phyloP scores from a whole-genome alignment of 2,797 vertebrate genomes.

The Paramormyrops hopkinsi region DNA sequence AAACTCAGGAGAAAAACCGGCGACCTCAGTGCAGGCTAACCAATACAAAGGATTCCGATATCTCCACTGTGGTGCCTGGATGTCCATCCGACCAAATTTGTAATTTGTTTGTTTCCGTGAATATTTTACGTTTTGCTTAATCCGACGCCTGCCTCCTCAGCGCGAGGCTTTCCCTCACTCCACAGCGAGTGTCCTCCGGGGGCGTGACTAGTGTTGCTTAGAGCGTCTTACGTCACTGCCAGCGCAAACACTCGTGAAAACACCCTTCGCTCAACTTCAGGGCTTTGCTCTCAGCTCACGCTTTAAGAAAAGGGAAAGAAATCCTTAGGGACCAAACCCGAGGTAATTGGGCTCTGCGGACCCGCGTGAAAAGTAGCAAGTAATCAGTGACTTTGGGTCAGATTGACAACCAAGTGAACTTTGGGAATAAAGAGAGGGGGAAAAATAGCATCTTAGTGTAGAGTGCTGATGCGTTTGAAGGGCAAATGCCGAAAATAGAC shows the following conservation, averaged over 20 bases:
- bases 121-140: constrained; percentile 16
- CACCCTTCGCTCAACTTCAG: neutral
- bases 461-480: neutral
- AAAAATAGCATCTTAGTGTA: neutral
- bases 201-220: constrained; percentile 45
- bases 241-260: neutral
- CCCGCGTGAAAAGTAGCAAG: neutral
- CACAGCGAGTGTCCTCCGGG: constrained; percentile 37
- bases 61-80: constrained; percentile 1
- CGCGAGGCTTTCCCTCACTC: constrained; percentile 33
- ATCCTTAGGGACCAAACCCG: neutral
- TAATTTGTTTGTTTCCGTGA: neutral
- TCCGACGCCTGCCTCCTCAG: constrained; percentile 23
- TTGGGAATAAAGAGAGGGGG: neutral
- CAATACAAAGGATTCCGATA: neutral
- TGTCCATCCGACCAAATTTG: constrained; percentile 23
- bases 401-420: neutral
- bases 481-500: neutral
- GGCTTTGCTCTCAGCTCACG: neutral
- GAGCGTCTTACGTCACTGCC: neutral
- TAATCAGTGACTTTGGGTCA: neutral
- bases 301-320: neutral
- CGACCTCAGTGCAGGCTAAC: neutral
- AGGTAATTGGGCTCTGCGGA: neutral
- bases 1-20: neutral